Percentiles rank a stretch among this genome's conserved stretches.
Evolutionary conservation across 2,888 invertebrate genomes (phyloP).

Genomic region (Limenitis camilla): DNA sequence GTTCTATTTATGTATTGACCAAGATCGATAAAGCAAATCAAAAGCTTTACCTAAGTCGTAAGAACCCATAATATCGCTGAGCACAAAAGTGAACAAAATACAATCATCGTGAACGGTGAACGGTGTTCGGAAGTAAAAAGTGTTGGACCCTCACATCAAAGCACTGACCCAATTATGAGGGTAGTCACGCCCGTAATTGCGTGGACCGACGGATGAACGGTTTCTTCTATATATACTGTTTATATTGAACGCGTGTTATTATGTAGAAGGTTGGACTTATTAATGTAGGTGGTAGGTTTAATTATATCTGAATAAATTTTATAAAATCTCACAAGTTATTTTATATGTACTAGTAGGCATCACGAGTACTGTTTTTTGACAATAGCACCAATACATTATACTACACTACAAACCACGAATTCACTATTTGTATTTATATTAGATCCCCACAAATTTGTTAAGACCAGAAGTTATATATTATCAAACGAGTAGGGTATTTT

Average conservation of each 20-base stretch:
- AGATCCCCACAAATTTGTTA: too few species aligned
- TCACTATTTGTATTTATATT: too few species aligned
- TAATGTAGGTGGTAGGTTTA: not conserved
- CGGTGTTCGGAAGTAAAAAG: slow-evolving; percentile 10
- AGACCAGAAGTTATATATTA: too few species aligned
- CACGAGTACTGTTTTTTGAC: too few species aligned
- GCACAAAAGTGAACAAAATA: slow-evolving; percentile 5
- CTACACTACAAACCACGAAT: too few species aligned
- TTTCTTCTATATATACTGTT: slow-evolving; percentile 5
- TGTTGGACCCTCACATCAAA: slow-evolving; percentile 12
- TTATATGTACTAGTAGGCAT: too few species aligned
- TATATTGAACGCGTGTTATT: not conserved
- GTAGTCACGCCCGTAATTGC: slow-evolving; percentile 17
- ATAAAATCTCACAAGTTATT: too few species aligned
- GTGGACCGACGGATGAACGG: slow-evolving; percentile 10
- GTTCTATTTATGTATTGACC: not conserved
- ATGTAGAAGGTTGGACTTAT: not conserved
- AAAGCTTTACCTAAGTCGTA: not conserved
- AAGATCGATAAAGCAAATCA: not conserved
- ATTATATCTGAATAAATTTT: not conserved
- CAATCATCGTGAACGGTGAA: slow-evolving; percentile 9
- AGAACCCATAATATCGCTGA: not conserved
- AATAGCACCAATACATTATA: too few species aligned
- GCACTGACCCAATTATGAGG: slow-evolving; percentile 16
- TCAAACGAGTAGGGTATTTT: too few species aligned